A percentile compares a stretch with the other conserved stretches of the same genome.
Evolutionary conservation across 1,140 invertebrate species (phyloP).

Genomic region (Drosophila grimshawi): DNA sequence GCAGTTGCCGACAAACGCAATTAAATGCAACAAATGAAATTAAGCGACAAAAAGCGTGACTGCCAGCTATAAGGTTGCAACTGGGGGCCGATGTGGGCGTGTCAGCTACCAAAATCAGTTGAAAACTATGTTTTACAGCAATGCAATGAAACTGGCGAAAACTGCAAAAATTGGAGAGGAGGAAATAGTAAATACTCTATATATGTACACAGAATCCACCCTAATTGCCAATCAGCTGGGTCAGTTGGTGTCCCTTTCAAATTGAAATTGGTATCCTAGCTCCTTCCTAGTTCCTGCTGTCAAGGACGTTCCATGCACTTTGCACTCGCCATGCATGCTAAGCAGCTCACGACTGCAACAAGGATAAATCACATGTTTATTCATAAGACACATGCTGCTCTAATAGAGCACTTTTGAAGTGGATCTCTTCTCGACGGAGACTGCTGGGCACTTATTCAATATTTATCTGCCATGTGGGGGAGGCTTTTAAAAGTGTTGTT

Average conservation of each 20-base stretch:
- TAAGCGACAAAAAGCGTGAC: slow-evolving; percentile 70
- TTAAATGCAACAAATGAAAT: slow-evolving; percentile 81
- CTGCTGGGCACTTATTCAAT: neutral
- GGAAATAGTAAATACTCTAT: neutral
- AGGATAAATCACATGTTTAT: neutral
- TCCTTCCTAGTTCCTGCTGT: neutral
- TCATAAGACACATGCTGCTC: neutral
- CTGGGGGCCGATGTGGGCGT: slow-evolving; percentile 6
- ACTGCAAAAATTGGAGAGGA: slow-evolving; percentile 19
- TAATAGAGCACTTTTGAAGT: neutral
- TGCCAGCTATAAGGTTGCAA: slow-evolving; percentile 22
- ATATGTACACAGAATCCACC: neutral
- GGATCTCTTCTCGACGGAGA: neutral
- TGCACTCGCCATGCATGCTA: slow-evolving; percentile 43
- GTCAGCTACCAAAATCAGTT: slow-evolving; percentile 52
- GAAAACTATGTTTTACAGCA: slow-evolving; percentile 24
- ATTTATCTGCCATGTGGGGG: neutral
- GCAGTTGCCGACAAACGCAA: slow-evolving; percentile 50
- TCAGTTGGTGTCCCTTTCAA: slow-evolving; percentile 9
- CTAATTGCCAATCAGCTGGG: slow-evolving; percentile 24
- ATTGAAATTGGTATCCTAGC: slow-evolving; percentile 38
- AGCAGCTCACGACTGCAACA: slow-evolving; percentile 9
- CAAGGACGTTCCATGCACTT: slow-evolving; percentile 46
- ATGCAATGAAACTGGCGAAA: slow-evolving; percentile 8
- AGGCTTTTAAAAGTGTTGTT: neutral